Evolutionary conservation across 2,797 vertebrate species (phyloP).

Genomic region (Ammospiza maritima): DNA sequence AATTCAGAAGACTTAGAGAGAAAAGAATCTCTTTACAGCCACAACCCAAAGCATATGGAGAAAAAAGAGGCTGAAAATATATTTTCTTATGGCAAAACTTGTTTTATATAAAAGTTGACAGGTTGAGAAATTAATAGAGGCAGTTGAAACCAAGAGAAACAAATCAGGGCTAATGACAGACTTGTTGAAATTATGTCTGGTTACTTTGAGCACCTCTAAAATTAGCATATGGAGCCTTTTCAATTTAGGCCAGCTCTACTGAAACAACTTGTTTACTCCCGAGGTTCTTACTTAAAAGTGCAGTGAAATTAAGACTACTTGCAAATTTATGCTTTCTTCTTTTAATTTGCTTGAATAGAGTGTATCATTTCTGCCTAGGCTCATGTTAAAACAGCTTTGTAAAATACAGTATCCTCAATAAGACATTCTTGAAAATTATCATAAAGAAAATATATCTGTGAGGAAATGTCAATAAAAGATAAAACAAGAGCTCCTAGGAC

Average conservation of each 20-base stretch:
- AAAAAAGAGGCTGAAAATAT: background rate
- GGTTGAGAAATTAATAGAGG: background rate
- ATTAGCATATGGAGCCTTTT: background rate
- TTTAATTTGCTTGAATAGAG: background rate
- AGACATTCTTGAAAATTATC: background rate
- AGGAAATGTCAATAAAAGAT: slow-evolving; percentile 5
- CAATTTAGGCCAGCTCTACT: background rate
- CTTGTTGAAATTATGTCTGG: background rate
- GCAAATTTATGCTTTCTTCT: slow-evolving; percentile 6
- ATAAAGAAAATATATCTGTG: background rate
- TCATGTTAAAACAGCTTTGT: background rate
- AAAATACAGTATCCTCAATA: background rate
- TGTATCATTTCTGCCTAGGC: background rate
- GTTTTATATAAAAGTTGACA: slow-evolving; percentile 2
- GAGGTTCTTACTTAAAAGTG: background rate
- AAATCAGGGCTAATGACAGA: background rate
- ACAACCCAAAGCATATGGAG: background rate
- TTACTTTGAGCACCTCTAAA: slow-evolving; percentile 11
- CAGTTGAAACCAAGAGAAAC: background rate
- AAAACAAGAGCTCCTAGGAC: background rate
- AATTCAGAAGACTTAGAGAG: background rate
- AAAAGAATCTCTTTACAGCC: background rate
- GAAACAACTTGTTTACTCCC: slow-evolving; percentile 14
- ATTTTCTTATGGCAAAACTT: background rate
- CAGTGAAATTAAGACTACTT: slow-evolving; percentile 2